These are phyloP conservation scores for Catagonus wagneri DNA, from an alignment of 2,113 vertebrate genomes.

Conservation along the genomic window DNA sequence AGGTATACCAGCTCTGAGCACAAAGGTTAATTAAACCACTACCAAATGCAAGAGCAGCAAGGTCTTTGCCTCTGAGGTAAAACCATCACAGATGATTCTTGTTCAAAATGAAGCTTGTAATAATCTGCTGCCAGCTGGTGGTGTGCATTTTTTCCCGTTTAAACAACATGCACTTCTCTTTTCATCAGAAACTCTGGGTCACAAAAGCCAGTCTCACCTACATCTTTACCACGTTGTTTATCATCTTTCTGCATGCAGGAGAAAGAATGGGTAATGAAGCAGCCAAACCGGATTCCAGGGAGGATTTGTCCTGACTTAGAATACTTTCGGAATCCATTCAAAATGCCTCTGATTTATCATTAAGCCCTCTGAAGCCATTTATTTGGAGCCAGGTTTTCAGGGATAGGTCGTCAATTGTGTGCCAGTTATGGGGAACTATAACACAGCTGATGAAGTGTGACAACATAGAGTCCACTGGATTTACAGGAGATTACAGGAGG, in stretches of 20 bases:
- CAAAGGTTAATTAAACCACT: conserved; percentile 67
- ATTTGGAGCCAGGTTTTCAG: conserved; percentile 58
- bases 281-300: conserved; percentile 60
- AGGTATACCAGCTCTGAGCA: not conserved
- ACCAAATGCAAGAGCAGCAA: conserved; percentile 36
- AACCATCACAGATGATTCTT: conserved; percentile 60
- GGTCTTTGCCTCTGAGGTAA: conserved; percentile 50
- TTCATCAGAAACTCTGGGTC: conserved; percentile 71
- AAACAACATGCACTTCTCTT: conserved; percentile 59
- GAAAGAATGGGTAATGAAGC: conserved; percentile 43
- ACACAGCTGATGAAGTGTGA: conserved; percentile 62
- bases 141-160: conserved; percentile 32
- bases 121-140: conserved; percentile 18
- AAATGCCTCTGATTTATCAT: conserved; percentile 55
- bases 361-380: conserved; percentile 61
- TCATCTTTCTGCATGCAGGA: conserved; percentile 54
- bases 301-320: conserved; percentile 65
- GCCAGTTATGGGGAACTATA: conserved; percentile 67
- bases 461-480: conserved; percentile 24
- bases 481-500: conserved; percentile 38
- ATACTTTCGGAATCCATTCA: conserved; percentile 64
- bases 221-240: conserved; percentile 70
- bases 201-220: conserved; percentile 72
- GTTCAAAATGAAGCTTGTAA: conserved; percentile 45
- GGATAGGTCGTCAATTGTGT: conserved; percentile 51